Evolutionary conservation across 2,888 invertebrate species (phyloP), one percentile per base, ranked within the genome.

Genomic region (Andrena trimmerana): DNA sequence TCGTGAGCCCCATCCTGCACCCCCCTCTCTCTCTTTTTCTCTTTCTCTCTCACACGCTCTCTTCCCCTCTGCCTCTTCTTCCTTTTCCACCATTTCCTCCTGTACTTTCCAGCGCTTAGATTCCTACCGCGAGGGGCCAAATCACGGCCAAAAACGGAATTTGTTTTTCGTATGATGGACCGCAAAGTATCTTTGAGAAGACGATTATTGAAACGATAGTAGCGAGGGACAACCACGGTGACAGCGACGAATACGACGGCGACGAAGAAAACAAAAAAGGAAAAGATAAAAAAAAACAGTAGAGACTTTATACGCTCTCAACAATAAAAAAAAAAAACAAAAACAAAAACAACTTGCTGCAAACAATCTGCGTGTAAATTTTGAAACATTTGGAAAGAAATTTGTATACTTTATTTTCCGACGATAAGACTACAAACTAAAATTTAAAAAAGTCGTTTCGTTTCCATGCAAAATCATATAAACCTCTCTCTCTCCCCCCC

Each of bases 371-470:
- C 73, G 31, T 50, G 54, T 27, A n/a, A 59, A 57, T 42, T 42
- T 73, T n/a, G 54, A 72, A 71, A 20, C 24, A 1, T 81, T 75
- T 86, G 88, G 84, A 91, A 89, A 92, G 88, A 90, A 92, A 90
- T 90, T 86, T 88, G 86, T 92, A 91, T 87, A 91, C 83, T 93
- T 92, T 91, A 92, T 92, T 91, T 89, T 85, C 73, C 80, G 90
- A 91, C 89, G 89, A 87, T 80, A 73, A 86, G 88, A 87, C 88
- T 92, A 92, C 91, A 93, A 91, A 91, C 90, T 92, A 91, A 91
- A 90, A 90, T 89, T 89, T 88, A 80, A 89, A 90, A 91, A 92
- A 91, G 89, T 89, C 86, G 76, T 89, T 87, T 66, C 91, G 90
- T 91, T 89, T 85, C 59, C 92, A 91, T 91, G 91, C 92, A 91